phyloP scores from a whole-genome alignment of 2,797 vertebrate species.

The Danio kyathit region DNA sequence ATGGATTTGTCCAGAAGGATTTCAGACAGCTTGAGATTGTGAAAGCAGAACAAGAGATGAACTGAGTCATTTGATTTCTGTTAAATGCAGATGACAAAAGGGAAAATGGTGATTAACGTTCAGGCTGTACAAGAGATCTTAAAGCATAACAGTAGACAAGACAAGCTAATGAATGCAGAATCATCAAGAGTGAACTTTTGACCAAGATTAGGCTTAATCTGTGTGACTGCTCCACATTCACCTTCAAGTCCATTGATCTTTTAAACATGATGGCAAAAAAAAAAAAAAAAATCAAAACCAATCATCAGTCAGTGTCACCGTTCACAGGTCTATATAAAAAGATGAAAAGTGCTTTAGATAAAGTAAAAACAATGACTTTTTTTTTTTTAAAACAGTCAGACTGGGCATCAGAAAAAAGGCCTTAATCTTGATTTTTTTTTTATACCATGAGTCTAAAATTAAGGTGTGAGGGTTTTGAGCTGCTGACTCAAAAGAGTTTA shows the following conservation, averaged over 20 bases:
- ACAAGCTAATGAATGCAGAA: constrained; percentile 30
- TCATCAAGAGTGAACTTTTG: constrained; percentile 8
- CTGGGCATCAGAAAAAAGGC: constrained; percentile 45
- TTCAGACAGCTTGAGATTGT: constrained; percentile 2
- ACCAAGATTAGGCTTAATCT: constrained; percentile 5
- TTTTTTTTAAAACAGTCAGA: constrained; percentile 78
- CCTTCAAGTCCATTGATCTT: background rate
- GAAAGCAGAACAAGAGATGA: constrained; percentile 15
- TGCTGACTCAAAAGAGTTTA: constrained; percentile 47
- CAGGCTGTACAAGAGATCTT: constrained; percentile 36
- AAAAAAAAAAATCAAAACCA: constrained; percentile 59
- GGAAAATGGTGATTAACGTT: constrained; percentile 42
- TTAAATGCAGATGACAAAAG: constrained; percentile 17
- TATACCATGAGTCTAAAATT: constrained; percentile 33
- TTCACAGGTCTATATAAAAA: constrained; percentile 71
- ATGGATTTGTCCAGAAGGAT: constrained; percentile 24
- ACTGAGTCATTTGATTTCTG: background rate
- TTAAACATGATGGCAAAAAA: constrained; percentile 47
- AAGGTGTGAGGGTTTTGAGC: constrained; percentile 39
- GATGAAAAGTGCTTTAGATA: constrained; percentile 78
- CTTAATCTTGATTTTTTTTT: constrained; percentile 2
- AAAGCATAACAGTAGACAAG: constrained; percentile 39
- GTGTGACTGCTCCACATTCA: constrained; percentile 24
- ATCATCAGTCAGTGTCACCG: constrained; percentile 70
- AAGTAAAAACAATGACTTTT: constrained; percentile 71